A percentile compares a stretch with the other conserved stretches of the same genome.
Conservation (phyloP, 2,113 vertebrate species). For the Ctenodactylus gundi region DNA sequence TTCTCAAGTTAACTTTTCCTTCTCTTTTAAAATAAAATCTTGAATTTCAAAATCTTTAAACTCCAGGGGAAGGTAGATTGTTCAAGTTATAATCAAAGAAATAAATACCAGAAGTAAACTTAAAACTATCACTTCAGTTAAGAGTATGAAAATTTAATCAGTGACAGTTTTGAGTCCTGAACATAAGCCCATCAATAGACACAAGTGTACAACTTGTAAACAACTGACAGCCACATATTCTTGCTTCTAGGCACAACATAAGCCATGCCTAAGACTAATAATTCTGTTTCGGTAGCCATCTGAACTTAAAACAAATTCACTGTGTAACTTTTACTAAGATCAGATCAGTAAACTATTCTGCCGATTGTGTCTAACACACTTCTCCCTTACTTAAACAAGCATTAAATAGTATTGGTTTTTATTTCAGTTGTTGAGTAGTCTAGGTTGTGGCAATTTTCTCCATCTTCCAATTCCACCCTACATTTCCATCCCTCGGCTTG, state of each 20-base stretch:
- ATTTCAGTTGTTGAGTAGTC: background rate
- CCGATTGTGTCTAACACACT: background rate
- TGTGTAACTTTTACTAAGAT: too few relatives aligned
- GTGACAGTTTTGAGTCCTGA: background rate
- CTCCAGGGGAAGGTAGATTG: background rate
- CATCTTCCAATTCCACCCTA: background rate
- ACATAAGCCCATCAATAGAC: background rate
- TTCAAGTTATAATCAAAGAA: background rate
- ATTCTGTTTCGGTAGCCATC: background rate
- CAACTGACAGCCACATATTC: background rate
- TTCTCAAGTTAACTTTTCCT: background rate
- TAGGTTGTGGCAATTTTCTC: background rate
- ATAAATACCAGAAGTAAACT: background rate
- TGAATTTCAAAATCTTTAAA: background rate
- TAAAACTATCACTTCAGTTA: background rate
- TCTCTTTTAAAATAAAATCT: background rate
- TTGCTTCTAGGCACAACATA: background rate
- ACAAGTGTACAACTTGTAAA: background rate
- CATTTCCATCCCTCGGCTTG: background rate
- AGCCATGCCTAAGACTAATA: background rate
- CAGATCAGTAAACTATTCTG: background rate
- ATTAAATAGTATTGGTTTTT: background rate
- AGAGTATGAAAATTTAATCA: background rate
- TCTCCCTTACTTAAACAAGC: background rate
- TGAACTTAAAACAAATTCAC: background rate